Base-by-base conservation (phyloP, 2,113 vertebrate genomes). In the Strix aluco region DNA sequence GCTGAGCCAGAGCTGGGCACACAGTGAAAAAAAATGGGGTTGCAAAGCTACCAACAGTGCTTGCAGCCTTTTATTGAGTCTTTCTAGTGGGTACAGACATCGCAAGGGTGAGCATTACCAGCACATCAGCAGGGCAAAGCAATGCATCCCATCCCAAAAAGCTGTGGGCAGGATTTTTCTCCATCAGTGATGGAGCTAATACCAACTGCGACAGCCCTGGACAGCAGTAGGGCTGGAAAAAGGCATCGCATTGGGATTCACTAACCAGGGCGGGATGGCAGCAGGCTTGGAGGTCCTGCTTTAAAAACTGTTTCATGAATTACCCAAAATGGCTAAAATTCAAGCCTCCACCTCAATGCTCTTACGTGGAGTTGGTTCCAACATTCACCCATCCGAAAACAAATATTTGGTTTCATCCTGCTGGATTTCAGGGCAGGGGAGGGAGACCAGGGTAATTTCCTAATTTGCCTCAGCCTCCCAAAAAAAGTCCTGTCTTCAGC, bases 341-440 rank as follows among this genome's bases (percentile, higher is more conserved):
- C 72, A 67, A 67, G 10, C 82, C 88, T 88, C 80, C 20, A 0
- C 75, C 72, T 88, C 1, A 0, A n/a, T 25, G 67, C 88, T 88
- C 26, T 52, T 1, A 54, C 15, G 44, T 74, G 77, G 72, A 62
- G 40, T 63, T 5, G 9, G 80, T 52, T 96, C 65, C 81, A 46
- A 96, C 84, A 94, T 57, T 88, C 88, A 44, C 81, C 79, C 81
- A 58, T 62, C 82, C 1, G 0, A 94, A 90, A 91, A 75, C 62
- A 95, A 95, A 91, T 85, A 82, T 93, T 94, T 96, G 93, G 88
- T 57, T 95, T 79, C 9, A 5, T 61, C 66, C 88, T 34, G 51
- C 57, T 61, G 91, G 73, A 75, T 90, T 87, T 75, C n/a, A 74
- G 88, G 81, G 81, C 44, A 87, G 65, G 62, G 66, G 59, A 81